These are phyloP conservation scores for Echinarachnius parma DNA, from an alignment of 53 echinoderm and acorn worm genomes.

Conservation along the genomic window DNA sequence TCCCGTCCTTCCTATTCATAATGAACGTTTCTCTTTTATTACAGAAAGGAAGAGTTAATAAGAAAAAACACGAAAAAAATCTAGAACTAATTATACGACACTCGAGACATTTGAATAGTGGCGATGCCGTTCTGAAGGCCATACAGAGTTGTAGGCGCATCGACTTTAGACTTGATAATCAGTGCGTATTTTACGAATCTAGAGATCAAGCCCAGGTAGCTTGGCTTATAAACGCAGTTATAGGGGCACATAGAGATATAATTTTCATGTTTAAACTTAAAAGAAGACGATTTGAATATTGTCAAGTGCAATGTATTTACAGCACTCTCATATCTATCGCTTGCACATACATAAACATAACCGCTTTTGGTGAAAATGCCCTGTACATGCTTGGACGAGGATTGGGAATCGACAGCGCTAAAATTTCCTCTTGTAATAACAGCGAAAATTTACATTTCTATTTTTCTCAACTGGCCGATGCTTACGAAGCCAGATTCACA, in stretches of 20 bases:
- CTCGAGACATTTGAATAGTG: too few relatives aligned
- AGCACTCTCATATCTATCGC: background rate
- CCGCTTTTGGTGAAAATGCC: background rate
- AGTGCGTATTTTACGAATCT: background rate
- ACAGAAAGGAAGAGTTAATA: too few relatives aligned
- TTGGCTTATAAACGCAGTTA: background rate
- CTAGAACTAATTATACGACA: too few relatives aligned
- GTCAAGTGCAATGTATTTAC: background rate
- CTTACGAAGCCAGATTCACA: background rate
- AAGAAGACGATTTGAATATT: background rate
- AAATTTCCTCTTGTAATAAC: background rate
- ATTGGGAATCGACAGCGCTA: background rate
- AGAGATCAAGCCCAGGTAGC: background rate
- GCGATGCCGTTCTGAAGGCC: background rate
- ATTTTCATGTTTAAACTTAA: background rate
- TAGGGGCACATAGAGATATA: background rate
- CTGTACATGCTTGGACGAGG: background rate
- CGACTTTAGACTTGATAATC: background rate
- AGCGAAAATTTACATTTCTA: background rate
- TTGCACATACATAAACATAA: background rate
- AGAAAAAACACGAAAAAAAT: too few relatives aligned
- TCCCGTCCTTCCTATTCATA: too few relatives aligned
- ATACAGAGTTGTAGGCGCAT: background rate
- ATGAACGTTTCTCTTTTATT: too few relatives aligned
- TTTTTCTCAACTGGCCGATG: background rate